Evolutionary conservation across 2,797 vertebrate species (phyloP).

Genomic region (Echiichthys vipera): DNA sequence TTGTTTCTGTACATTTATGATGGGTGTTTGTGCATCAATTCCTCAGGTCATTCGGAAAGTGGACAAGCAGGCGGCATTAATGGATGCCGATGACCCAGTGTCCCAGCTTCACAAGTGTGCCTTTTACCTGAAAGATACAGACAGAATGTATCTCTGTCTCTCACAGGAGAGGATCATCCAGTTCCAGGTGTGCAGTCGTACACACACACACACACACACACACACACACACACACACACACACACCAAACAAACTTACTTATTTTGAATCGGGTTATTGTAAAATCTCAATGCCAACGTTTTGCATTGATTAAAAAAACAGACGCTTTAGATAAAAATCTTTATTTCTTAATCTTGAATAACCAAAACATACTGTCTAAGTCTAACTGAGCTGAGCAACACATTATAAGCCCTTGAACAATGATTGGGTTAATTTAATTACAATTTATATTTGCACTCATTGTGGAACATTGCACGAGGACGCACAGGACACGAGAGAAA

Average conservation of each 20-base stretch:
- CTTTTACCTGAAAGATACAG: conserved; percentile 86
- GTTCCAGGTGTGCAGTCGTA: conserved; percentile 88
- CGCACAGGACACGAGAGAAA: too few relatives aligned
- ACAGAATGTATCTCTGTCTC: conserved; percentile 88
- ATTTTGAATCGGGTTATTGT: not conserved
- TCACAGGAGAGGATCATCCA: conserved; percentile 99
- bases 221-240: not conserved
- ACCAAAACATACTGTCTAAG: too few relatives aligned
- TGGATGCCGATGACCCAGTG: conserved; percentile 84
- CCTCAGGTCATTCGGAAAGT: conserved; percentile 84
- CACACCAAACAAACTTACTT: not conserved
- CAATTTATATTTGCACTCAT: too few relatives aligned
- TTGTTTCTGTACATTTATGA: not conserved
- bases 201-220: conserved; percentile 7
- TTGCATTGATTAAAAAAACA: not conserved
- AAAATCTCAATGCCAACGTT: not conserved
- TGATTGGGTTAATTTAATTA: too few relatives aligned
- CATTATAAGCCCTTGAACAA: too few relatives aligned
- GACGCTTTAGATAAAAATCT: not conserved
- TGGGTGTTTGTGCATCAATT: not conserved
- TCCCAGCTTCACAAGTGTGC: conserved; percentile 86
- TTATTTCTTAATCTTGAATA: not conserved
- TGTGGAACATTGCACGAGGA: too few relatives aligned
- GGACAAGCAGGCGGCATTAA: conserved; percentile 81
- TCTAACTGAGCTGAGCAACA: too few relatives aligned